Base-by-base conservation (phyloP, 2,888 invertebrate genomes). In the Alsophila aescularia region DNA sequence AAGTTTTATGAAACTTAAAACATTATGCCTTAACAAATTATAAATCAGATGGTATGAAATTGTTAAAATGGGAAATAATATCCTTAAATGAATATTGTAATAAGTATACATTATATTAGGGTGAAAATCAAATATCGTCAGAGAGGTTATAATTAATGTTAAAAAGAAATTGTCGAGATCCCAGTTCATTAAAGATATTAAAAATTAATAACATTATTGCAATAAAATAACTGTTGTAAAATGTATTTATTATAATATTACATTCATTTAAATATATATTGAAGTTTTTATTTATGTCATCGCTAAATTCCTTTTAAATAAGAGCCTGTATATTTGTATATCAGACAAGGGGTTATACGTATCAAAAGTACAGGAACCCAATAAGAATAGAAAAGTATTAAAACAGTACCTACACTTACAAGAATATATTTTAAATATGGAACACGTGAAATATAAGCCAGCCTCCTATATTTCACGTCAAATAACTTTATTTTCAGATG, bases 211-310 rank as follows among this genome's bases (percentile, higher is more conserved):
- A 51, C 58, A 60, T 62, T 52, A 54, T 58, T 60, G 51, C 58
- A 65, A 81, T 78, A 78, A 79, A 83, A 85, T 86, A 86, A 83
- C 81, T 89, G 87, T 88, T 90, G 87, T 87, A 85, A 84, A 87
- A 87, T 90, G 87, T 92, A 91, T 92, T 92, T 92, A 91, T 91
- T 91, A 87, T 87, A 82, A 75, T 82, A 87, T 83, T 86, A 87
- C 82, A 86, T 81, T 77, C 77, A 81, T 81, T 78, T 78, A 83
- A 81, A 79, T 79, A 75, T 69, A 75, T 69, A 65, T 57, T 52
- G 60, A 71, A 68, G 70, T 72, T 70, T 73, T 77, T 73, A 54
- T 64, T 64, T 50, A 52, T 59, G 47, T 24, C 37, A 15, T 8
- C 21, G 7, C 8, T 4, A 13, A 32, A 32, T 12, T 13, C 13